Base-by-base conservation (phyloP, 2,113 vertebrate species). In the Bubo scandiacus region DNA sequence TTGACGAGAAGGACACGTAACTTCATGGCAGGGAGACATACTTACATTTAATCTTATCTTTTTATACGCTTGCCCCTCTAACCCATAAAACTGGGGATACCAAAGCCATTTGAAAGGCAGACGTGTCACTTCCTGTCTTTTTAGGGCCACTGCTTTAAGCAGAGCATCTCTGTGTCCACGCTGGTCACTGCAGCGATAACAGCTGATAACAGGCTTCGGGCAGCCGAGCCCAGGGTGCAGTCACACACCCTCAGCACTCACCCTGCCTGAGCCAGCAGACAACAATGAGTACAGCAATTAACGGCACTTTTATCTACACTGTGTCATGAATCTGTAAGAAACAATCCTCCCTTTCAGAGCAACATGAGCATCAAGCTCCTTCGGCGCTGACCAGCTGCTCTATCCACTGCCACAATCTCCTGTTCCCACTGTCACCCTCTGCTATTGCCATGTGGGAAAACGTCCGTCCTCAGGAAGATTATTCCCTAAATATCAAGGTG, bases 261-360 rank as follows among this genome's bases (percentile, higher is more conserved):
- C 62, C 79, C 93, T 8, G 87, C 75, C 66, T 63, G 45, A 96
- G 52, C 91, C 81, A 25, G 74, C 45, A 66, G 79, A 90, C 82
- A 90, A 75, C 63, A 81, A 83, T 0, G 27, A 77, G 47, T 10
- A 85, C 32, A 66, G 88, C 81, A 95, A 94, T 89, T 94, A 96
- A 92, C 4, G 1, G 65, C 67, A 75, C 82, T 95, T 93, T 92
- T 58, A 94, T 91, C 86, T 83, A 16, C 34, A 8, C 40, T 36
- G 43, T 54, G 74, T 72, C 84, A 81, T 18, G 45, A 82, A 95
- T 71, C 32, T 65, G 47, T 17, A 26, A 55, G 23, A 93, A 91
- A 92, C 81, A 96, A 97, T 62, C 86, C 78, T 79, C n/a, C 71
- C 81, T 93, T 96, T 96, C 67, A 97, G 51, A 55, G 59, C 79